Base-by-base conservation (phyloP, 37 sponge, comb jelly and placozoan species). In the Theonella swinhoei region DNA sequence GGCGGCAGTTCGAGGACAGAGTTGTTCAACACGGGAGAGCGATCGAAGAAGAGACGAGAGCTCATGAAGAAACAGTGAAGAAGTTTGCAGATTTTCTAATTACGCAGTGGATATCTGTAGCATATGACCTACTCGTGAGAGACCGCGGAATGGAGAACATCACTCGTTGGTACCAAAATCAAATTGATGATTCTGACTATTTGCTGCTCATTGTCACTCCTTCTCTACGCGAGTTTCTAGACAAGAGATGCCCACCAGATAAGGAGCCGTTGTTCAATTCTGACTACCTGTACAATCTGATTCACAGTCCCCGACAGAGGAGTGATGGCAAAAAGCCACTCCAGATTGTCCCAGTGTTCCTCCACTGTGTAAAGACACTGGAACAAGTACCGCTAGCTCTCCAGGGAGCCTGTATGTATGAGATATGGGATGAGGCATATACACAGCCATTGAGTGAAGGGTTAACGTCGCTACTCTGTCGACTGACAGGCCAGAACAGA, bases 161-260 rank as follows among this genome's bases (percentile, higher is more conserved):
- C 42, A 75, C 76, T 67, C 66, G 47, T 17, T 77, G 77, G 76
- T 71, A 42, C 66, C 83, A 88, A 42, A 47, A 77, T 25, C 77
- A 88, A 70, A 81, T 88, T 28, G 31, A 72, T n/a, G 78, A 70
- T 59, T 79, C 85, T 2, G 67, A 87, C 30, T 78, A 80, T 68
- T 63, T 92, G 35, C 42, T 92, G 65, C 59, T 88, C 29, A 68
- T 92, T 61, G 58, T 88, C 35, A 84, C 84, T n/a, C 38, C 71
- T 11, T 88, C 88, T 62, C 68, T 92, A 73, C 26, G 68, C 19
- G 34, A 87, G 62, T 88, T 87, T 60, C 85, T 92, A 36, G 39
- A 74, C n/a, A 39, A 81, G 59, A 63, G 75, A 24, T 70, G 71
- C 1, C 75, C 72, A 22, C 19, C 24, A 0, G 77, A 82, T 32